These are phyloP conservation scores for Ochropleura leucogaster DNA, from an alignment of 2,888 invertebrate genomes.

Conservation along the genomic window DNA sequence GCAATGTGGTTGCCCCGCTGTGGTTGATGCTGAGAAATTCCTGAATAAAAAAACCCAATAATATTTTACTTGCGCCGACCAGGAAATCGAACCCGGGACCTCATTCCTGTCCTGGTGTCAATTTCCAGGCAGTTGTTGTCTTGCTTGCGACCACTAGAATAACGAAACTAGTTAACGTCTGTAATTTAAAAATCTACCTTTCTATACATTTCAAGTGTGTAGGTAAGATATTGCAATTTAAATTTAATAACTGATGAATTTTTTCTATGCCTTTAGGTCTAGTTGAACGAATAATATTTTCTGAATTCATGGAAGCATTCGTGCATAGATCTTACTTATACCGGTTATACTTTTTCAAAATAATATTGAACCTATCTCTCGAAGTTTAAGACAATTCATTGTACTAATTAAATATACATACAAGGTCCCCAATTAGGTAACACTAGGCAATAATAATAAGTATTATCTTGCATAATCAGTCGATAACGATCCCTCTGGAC, in stretches of 20 bases:
- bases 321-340: not conserved
- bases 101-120: not conserved
- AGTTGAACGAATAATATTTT: not conserved
- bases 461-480: not conserved
- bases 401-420: not conserved
- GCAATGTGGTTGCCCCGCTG: not conserved
- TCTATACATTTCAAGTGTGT: not conserved
- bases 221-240: not conserved
- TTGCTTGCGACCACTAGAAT: not conserved
- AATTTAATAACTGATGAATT: not conserved
- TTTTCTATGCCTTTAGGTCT: not conserved
- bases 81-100: not conserved
- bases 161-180: not conserved
- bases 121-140: not conserved
- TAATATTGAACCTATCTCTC: not conserved
- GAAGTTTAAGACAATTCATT: not conserved
- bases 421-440: not conserved
- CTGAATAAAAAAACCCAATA: not conserved
- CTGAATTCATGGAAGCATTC: not conserved
- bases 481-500: not conserved
- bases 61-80: not conserved
- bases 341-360: not conserved
- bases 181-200: not conserved
- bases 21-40: not conserved
- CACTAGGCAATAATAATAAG: not conserved